Evolutionary conservation across 2,113 vertebrate species (phyloP).

Genomic region (Gambusia holbrooki): DNA sequence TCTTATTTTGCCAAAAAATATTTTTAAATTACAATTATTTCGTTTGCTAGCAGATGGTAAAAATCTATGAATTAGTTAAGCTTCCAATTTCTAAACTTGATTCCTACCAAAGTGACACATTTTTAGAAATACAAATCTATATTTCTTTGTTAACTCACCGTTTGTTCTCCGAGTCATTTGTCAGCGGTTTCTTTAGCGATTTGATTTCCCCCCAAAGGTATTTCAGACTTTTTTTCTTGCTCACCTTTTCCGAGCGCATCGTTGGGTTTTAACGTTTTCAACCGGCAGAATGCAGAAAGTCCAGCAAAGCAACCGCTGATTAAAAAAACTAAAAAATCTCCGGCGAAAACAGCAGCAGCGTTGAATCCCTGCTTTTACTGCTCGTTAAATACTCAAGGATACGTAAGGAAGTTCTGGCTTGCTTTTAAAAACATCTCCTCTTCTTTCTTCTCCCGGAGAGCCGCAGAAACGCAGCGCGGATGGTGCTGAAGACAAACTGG

Average conservation of each 20-base stretch:
- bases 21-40: not conserved
- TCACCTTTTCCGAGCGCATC: constrained; percentile 32
- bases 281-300: not conserved
- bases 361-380: not conserved
- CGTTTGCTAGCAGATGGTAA: not conserved
- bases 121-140: not conserved
- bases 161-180: not conserved
- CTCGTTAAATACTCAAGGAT: not conserved
- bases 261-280: constrained; percentile 1
- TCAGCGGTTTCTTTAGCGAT: not conserved
- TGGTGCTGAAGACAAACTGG: constrained; percentile 3
- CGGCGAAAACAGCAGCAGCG: not conserved
- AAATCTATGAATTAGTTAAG: not conserved
- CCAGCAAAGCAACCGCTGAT: not conserved
- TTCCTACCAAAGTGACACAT: not conserved
- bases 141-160: not conserved
- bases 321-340: too few relatives aligned
- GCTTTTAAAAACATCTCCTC: not conserved
- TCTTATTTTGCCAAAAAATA: not conserved
- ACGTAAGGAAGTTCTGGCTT: not conserved
- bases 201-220: not conserved
- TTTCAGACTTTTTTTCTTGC: not conserved
- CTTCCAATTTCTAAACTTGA: not conserved
- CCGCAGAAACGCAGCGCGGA: not conserved
- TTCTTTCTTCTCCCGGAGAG: not conserved